phyloP scores from a whole-genome alignment of 2,888 invertebrate species.

The Volucella bombylans region DNA sequence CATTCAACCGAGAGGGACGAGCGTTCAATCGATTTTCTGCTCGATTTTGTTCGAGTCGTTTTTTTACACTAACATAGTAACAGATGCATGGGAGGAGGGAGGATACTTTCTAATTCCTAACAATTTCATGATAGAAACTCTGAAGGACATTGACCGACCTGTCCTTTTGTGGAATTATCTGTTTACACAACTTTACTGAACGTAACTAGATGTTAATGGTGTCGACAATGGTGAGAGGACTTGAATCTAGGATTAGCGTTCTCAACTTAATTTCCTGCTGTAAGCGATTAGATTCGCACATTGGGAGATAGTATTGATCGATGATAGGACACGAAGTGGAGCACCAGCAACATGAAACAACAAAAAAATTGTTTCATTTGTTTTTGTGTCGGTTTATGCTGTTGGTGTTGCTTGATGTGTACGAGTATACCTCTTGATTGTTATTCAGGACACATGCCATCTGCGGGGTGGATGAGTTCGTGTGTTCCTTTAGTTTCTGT shows the following conservation, averaged over 20 bases:
- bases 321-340: constrained; percentile 60
- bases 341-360: neutral
- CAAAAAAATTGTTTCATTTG: constrained; percentile 16
- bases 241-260: neutral
- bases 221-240: neutral
- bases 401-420: too few relatives aligned
- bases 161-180: constrained; percentile 33
- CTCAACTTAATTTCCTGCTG: constrained; percentile 66
- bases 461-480: neutral
- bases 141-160: constrained; percentile 64
- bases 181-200: neutral
- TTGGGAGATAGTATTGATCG: constrained; percentile 53
- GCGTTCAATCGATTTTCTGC: constrained; percentile 56
- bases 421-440: constrained; percentile 35
- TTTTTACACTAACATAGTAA: constrained; percentile 10
- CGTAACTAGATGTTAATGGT: neutral
- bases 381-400: constrained; percentile 18
- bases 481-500: constrained; percentile 40
- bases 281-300: constrained; percentile 59
- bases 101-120: neutral
- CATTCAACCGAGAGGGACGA: constrained; percentile 53
- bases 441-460: constrained; percentile 66
- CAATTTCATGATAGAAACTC: constrained; percentile 37
- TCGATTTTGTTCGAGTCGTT: constrained; percentile 28
- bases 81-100: neutral